Evolutionary conservation across 2,888 invertebrate genomes (phyloP).

Genomic region (Magallana nippona): DNA sequence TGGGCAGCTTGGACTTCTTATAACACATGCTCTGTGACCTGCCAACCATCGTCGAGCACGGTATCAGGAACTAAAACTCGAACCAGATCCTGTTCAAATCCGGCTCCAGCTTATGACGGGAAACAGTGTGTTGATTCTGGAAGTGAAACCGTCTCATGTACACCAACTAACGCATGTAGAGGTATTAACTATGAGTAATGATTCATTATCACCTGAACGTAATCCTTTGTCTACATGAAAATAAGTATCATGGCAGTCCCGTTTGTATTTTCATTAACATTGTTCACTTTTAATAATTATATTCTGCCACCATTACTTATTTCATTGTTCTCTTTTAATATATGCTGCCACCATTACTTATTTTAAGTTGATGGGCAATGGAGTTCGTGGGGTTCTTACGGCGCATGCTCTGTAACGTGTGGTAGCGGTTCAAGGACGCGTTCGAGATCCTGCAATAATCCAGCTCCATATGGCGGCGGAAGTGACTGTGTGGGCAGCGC

Average conservation of each 20-base stretch:
- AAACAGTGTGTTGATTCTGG: constrained; percentile 52
- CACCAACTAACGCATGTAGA: constrained; percentile 48
- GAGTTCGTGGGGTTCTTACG: constrained; percentile 49
- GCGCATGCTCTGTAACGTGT: constrained; percentile 40
- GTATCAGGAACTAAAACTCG: constrained; percentile 62
- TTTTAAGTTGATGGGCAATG: constrained; percentile 54
- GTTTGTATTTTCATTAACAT: too few species aligned
- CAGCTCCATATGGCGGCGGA: constrained; percentile 28
- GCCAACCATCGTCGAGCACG: constrained; percentile 60
- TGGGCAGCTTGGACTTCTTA: constrained; percentile 69
- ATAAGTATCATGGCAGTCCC: too few species aligned
- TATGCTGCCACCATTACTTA: too few species aligned
- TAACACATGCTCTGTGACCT: constrained; percentile 67
- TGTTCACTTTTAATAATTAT: too few species aligned
- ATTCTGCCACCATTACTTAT: too few species aligned
- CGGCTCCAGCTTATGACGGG: constrained; percentile 55
- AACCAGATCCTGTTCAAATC: constrained; percentile 55
- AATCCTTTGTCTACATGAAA: too few species aligned
- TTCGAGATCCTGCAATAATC: constrained; percentile 39
- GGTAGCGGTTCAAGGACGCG: constrained; percentile 11
- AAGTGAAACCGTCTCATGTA: constrained; percentile 49
- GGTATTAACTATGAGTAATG: constrained; percentile 47
- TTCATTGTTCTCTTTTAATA: neutral
- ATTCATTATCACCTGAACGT: too few species aligned
- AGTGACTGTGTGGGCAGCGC: constrained; percentile 28